phyloP scores from a whole-genome alignment of 2,797 vertebrate genomes.

The Phrynocephalus forsythii region DNA sequence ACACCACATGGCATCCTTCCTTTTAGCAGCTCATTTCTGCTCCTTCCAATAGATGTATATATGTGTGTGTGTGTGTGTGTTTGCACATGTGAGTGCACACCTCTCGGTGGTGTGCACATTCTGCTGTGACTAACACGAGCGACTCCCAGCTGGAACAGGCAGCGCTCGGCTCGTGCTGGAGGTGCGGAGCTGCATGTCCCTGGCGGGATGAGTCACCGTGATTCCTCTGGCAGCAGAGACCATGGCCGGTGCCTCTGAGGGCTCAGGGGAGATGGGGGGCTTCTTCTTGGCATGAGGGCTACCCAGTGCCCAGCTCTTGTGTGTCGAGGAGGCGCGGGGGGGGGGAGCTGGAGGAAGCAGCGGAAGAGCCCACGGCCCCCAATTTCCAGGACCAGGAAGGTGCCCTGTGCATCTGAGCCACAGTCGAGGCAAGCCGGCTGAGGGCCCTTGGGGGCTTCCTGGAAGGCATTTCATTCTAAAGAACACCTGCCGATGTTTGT shows the following conservation, averaged over 20 bases:
- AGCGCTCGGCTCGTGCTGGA: not conserved
- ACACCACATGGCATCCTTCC: too few species aligned
- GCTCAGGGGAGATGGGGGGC: constrained; percentile 3
- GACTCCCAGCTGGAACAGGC: not conserved
- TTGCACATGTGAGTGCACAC: fast-evolving
- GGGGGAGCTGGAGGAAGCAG: not conserved
- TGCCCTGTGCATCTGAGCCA: not conserved
- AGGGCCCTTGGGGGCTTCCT: too few species aligned
- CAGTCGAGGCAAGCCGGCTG: too few species aligned
- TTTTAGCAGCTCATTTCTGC: too few species aligned
- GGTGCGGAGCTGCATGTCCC: not conserved
- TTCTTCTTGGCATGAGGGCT: not conserved
- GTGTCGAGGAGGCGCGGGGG: not conserved
- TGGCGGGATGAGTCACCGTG: not conserved
- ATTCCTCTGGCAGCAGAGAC: not conserved
- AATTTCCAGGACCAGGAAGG: not conserved
- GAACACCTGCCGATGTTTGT: too few species aligned
- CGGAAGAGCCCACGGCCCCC: not conserved
- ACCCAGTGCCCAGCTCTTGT: not conserved
- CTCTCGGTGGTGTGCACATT: not conserved
- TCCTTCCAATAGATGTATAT: too few species aligned
- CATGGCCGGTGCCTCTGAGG: not conserved
- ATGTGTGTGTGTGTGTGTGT: not conserved
- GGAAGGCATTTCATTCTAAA: too few species aligned
- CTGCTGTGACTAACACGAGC: too few species aligned